These are phyloP conservation scores for Rhopilema esculentum DNA, from an alignment of 30 jellyfish, hydroid and myxozoan species.

Conservation along the genomic window DNA sequence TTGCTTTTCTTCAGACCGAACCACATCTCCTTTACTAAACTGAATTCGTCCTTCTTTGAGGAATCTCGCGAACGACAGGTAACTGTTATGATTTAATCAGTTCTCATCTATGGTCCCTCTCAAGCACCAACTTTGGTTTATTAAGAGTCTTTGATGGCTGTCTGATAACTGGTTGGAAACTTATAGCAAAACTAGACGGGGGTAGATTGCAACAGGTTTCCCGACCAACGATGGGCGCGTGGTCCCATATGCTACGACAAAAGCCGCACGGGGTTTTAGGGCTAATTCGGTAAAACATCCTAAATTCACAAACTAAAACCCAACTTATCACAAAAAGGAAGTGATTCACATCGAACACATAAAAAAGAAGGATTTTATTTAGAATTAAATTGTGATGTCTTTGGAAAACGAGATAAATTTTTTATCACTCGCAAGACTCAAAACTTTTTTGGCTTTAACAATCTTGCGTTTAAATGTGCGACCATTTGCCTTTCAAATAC, in stretches of 20 bases:
- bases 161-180: conserved; percentile 32
- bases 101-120: background rate
- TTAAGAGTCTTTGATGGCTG: background rate
- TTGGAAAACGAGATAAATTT: no score
- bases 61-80: background rate
- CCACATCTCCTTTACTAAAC: conserved; percentile 35
- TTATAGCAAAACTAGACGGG: conserved; percentile 15
- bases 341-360: no score
- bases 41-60: background rate
- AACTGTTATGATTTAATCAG: background rate
- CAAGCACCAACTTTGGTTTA: background rate
- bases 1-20: conserved; percentile 57
- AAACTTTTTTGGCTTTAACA: no score
- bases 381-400: no score
- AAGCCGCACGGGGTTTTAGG: background rate
- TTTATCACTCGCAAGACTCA: no score
- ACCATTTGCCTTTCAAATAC: no score
- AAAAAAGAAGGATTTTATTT: no score
- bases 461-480: no score
- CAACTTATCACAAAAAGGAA: no score
- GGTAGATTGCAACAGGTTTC: background rate
- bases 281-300: background rate
- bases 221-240: background rate
- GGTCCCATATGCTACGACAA: background rate
- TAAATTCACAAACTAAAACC: background rate